Evolutionary conservation across 64 coral and sea anemone genomes (phyloP), one percentile per base, ranked within the genome.

Genomic region (Actinia tenebrosa): DNA sequence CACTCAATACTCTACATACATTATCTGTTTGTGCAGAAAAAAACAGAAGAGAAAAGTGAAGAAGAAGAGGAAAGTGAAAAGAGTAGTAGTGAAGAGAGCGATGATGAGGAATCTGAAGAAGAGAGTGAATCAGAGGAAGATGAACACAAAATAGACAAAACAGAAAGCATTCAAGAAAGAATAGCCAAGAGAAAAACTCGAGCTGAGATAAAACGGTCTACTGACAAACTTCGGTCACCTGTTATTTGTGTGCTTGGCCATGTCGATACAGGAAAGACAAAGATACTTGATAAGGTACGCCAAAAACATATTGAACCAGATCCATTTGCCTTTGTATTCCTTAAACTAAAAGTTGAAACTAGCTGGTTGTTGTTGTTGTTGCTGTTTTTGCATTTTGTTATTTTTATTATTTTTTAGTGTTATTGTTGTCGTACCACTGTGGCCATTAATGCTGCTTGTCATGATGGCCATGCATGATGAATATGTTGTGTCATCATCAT

Each of bases 241-340:
- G 93, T 99, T 25, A 94, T 99, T 82, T 99, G 96, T 90, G 96
- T 99, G 3, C 79, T 99, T 82, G 96, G 96, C 14, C 96, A 99
- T 69, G 96, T 99, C 14, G 96, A 99, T 43, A 99, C 96, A 55
- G 96, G 96, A 19, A 99, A 99, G 87, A 99, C 96, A 26, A 99
- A 99, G 86, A 99, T 99, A 84, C 84, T 99, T 77, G 96, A 99
- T 83, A 99, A 99, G 93, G 96, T 99, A 16, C 0, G 56, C 56
- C 15, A 58, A 58, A 58, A 58, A 16, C 3, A 16, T 11, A 37
- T 37, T 37, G 2, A 16, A 58, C 15, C 8, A 11, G 56, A 58
- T 58, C 47, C 47, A 0, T 5, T 37, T 37, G 30, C 30, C 30
- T 37, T 37, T 37, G 30, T 1, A 37, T 37, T 37, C 30, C 30